Base-by-base conservation (phyloP, 2,113 vertebrate genomes). In the Festucalex cinctus region DNA sequence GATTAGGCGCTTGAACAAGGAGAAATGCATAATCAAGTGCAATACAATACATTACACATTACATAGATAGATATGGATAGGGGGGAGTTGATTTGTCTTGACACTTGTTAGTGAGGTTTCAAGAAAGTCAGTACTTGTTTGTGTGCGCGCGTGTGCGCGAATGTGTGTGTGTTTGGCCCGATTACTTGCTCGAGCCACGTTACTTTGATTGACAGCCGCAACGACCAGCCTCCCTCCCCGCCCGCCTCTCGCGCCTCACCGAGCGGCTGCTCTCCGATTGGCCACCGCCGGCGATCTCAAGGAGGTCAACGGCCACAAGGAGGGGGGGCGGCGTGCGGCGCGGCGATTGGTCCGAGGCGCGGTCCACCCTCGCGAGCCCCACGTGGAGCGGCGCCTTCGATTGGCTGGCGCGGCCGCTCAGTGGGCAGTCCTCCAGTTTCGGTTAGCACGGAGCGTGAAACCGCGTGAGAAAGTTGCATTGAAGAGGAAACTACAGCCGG, bases 171-270 rank as follows among this genome's bases (percentile, higher is more conserved):
- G 53, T 54, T 22, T 46, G 68, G 44, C 91, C 94, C 94, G 10
- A 41, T 61, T 37, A 61, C 36, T 14, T 61, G 36, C 16, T 64
- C 6, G 43, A 36, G 46, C 64, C 64, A 97, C 95, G 95, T 97
- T 97, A 95, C 93, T 97, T 96, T 96, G 95, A 96, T 94, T 95
- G 95, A 96, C 95, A 93, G 92, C 70, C 85, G 84, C 91, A 92
- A 93, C 93, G 93, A 89, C 93, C 93, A 19, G 93, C 92, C 81
- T 84, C 84, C 26, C 77, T 69, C 74, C 37, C 57, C 73, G 60
- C 78, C 39, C 63, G 68, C 83, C 78, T 76, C 83, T 71, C 12
- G 56, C 90, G 90, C 92, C 92, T 91, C 83, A 85, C 86, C 86
- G 90, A 90, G 85, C 74, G 84, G 90, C 68, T 68, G 54, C 28